Conservation (phyloP, 2,888 invertebrate species). For the Oxyscelio sp. region DNA sequence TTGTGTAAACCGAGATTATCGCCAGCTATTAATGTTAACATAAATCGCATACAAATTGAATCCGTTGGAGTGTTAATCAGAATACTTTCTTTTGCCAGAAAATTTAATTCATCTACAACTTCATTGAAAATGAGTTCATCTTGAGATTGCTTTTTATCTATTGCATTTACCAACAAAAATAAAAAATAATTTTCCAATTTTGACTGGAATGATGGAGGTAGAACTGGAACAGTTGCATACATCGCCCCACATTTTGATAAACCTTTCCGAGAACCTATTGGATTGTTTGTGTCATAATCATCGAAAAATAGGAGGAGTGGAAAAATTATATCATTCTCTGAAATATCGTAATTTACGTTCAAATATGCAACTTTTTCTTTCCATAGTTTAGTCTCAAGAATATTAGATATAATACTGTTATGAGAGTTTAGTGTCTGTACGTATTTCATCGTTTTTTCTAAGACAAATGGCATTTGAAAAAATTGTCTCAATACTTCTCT, state of each 20-base stretch:
- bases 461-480: no score
- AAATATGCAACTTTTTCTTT: no score
- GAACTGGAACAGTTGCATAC: not conserved
- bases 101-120: constrained; percentile 1
- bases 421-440: no score
- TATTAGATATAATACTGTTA: no score
- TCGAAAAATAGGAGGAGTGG: no score
- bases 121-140: not conserved
- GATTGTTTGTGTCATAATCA: not conserved
- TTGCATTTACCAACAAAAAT: not conserved
- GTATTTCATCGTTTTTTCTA: no score
- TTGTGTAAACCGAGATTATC: constrained; percentile 1
- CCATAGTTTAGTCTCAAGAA: no score
- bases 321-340: no score
- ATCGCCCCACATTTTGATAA: not conserved
- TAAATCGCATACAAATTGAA: not conserved
- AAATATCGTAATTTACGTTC: no score
- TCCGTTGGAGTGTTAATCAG: not conserved
- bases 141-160: not conserved
- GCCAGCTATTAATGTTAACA: not conserved
- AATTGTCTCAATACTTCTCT: no score
- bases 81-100: not conserved
- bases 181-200: constrained; percentile 7
- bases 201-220: not conserved
- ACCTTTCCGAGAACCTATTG: not conserved